A percentile compares a stretch with the other conserved stretches of the same genome.
phyloP scores from a whole-genome alignment of 2,797 vertebrate genomes.

The Manis javanica region DNA sequence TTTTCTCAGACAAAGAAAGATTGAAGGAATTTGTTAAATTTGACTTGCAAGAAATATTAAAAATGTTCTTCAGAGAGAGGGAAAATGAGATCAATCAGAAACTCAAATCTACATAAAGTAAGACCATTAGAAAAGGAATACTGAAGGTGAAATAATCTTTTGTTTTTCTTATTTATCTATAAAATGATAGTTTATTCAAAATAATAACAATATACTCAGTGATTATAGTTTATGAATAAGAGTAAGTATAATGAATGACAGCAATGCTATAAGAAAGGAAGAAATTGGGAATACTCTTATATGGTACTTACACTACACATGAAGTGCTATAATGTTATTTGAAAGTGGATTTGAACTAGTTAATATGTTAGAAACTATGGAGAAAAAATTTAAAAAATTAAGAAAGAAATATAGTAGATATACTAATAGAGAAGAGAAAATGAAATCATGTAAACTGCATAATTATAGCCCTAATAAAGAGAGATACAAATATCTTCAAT shows the following conservation, averaged over 20 bases:
- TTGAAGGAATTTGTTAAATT: not conserved
- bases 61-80: not conserved
- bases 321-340: not conserved
- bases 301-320: not conserved
- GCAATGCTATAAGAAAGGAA: not conserved
- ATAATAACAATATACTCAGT: not conserved
- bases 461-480: not conserved
- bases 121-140: not conserved
- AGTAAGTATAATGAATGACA: not conserved
- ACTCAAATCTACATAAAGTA: not conserved
- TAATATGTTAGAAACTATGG: not conserved
- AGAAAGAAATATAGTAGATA: not conserved
- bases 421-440: not conserved
- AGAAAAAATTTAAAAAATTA: not conserved
- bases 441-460: not conserved
- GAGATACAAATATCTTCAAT: not conserved
- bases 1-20: not conserved
- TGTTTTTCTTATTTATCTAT: not conserved
- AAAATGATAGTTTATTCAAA: not conserved
- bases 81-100: not conserved
- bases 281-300: not conserved
- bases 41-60: not conserved
- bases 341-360: not conserved
- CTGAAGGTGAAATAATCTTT: not conserved
- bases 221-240: not conserved